Evolutionary conservation across 1,140 invertebrate species (phyloP).

Genomic region (Paraescarpia echinospica): DNA sequence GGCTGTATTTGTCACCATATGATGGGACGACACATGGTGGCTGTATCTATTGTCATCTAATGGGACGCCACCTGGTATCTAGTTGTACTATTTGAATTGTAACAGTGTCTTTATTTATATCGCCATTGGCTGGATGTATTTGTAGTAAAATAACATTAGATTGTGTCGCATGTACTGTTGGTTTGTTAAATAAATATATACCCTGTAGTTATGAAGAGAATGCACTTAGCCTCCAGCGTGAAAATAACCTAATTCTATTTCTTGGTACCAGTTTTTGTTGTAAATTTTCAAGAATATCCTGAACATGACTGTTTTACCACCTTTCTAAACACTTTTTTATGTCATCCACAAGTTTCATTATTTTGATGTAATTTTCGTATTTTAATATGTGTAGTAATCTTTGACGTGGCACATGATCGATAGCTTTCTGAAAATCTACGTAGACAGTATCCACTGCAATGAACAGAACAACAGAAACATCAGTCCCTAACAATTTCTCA

Average conservation of each 20-base stretch:
- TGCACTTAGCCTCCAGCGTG: neutral
- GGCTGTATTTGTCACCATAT: neutral
- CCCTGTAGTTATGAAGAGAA: conserved; percentile 5
- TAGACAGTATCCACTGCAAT: too few relatives aligned
- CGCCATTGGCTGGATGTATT: neutral
- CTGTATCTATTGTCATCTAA: neutral
- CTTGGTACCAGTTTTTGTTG: too few relatives aligned
- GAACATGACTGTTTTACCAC: too few relatives aligned
- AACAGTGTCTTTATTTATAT: neutral
- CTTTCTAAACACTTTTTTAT: too few relatives aligned
- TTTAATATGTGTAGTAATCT: too few relatives aligned
- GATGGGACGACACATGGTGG: neutral
- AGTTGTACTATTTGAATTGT: neutral
- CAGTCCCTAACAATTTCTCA: too few relatives aligned
- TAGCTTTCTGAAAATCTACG: too few relatives aligned
- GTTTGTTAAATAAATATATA: conserved; percentile 2
- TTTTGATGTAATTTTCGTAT: too few relatives aligned
- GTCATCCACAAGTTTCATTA: too few relatives aligned
- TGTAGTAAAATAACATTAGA: neutral
- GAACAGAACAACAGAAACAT: too few relatives aligned
- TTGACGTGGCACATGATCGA: too few relatives aligned
- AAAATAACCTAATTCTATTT: neutral
- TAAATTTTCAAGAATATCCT: too few relatives aligned
- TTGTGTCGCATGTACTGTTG: neutral
- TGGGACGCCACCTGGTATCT: neutral